Conservation (phyloP, 2,797 vertebrate genomes). For the Coranthus polyacanthus region DNA sequence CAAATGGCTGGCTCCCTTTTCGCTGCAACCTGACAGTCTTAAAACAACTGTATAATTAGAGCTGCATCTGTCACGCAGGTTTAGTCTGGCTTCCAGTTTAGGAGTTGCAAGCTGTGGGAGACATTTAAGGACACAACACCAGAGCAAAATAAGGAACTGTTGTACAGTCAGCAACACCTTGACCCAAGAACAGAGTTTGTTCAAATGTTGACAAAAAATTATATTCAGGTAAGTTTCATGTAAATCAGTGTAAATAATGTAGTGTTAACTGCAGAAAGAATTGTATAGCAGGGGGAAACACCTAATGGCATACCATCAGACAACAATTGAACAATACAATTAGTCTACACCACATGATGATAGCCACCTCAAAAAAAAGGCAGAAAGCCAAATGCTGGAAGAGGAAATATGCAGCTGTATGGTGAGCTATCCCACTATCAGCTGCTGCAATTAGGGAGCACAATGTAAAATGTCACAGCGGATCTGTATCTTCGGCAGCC, state of each 20-base stretch:
- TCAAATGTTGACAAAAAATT: too few relatives aligned
- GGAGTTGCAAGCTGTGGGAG: slow-evolving; percentile 45
- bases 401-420: slow-evolving; percentile 72
- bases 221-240: neutral
- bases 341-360: slow-evolving; percentile 17
- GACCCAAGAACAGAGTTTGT: neutral
- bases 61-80: slow-evolving; percentile 82
- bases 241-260: slow-evolving; percentile 4
- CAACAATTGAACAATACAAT: slow-evolving; percentile 44
- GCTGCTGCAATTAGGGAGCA: slow-evolving; percentile 81
- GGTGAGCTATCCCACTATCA: slow-evolving; percentile 74
- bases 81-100: slow-evolving; percentile 73
- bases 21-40: slow-evolving; percentile 87
- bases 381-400: slow-evolving; percentile 38
- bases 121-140: slow-evolving; percentile 45
- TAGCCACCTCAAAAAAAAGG: slow-evolving; percentile 6
- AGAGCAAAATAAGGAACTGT: slow-evolving; percentile 19
- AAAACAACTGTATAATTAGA: slow-evolving; percentile 91
- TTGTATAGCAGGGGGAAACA: slow-evolving; percentile 17
- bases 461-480: slow-evolving; percentile 84
- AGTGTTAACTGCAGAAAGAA: slow-evolving; percentile 2
- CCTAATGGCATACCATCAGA: slow-evolving; percentile 29
- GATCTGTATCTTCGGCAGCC: slow-evolving; percentile 82
- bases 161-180: neutral
- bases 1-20: slow-evolving; percentile 83